Conservation (phyloP, 2,113 vertebrate species). For the Eidolon helvum region DNA sequence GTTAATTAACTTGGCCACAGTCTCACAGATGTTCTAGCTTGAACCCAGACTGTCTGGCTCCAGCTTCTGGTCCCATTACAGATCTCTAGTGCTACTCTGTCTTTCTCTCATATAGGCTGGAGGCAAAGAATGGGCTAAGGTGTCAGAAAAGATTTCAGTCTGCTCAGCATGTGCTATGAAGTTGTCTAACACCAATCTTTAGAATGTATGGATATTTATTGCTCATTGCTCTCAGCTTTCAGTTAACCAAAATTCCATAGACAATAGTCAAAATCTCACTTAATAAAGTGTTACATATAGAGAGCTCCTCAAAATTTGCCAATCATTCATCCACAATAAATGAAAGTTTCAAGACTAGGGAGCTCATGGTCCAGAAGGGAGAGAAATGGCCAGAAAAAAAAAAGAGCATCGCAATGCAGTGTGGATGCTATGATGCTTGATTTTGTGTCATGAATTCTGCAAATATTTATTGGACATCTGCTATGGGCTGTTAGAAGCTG, state of each 20-base stretch:
- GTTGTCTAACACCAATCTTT: neutral
- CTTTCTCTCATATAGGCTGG: neutral
- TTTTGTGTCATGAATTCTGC: neutral
- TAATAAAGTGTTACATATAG: neutral
- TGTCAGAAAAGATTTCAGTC: neutral
- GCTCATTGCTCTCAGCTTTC: neutral
- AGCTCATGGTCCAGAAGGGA: neutral
- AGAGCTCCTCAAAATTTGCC: conserved; percentile 4
- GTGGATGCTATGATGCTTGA: neutral
- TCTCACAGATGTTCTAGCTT: neutral
- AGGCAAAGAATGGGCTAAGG: neutral
- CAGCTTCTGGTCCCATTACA: neutral
- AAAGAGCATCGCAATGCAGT: neutral
- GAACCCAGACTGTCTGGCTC: neutral
- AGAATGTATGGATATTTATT: neutral
- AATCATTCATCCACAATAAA: neutral
- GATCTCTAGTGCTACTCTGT: neutral
- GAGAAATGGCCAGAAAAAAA: neutral
- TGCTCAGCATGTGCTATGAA: neutral
- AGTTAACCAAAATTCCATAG: neutral
- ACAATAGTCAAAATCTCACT: neutral
- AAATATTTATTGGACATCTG: neutral
- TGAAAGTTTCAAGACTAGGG: neutral
- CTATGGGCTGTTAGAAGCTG: neutral
- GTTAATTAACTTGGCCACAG: neutral